These are phyloP conservation scores for Criorhina ranunculi DNA, from an alignment of 2,888 invertebrate genomes.

Conservation along the genomic window DNA sequence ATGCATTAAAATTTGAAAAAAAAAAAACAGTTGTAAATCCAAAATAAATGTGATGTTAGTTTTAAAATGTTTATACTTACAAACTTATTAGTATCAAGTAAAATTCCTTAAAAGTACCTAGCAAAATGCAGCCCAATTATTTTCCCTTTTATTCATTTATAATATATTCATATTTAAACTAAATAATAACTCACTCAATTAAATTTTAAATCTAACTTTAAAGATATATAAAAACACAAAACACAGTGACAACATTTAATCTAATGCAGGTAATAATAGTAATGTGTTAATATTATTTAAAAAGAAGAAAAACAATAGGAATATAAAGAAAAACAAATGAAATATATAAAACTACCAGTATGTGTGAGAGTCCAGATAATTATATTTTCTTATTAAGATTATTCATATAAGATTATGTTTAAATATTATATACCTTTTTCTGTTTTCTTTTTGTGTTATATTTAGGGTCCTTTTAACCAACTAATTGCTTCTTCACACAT, in stretches of 20 bases:
- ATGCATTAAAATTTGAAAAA: conserved; percentile 65
- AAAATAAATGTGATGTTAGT: conserved; percentile 66
- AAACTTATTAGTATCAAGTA: conserved; percentile 10
- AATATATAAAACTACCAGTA: conserved; percentile 8
- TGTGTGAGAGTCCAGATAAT: conserved; percentile 39
- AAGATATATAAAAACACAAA: conserved; percentile 56
- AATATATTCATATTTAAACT: conserved; percentile 48
- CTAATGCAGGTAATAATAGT: conserved; percentile 76
- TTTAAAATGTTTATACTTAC: conserved; percentile 44
- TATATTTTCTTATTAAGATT: conserved; percentile 24
- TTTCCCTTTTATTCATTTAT: conserved; percentile 20
- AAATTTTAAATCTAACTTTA: conserved; percentile 65
- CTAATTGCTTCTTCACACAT: conserved; percentile 63
- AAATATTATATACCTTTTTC: conserved; percentile 22
- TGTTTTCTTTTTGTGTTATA: conserved; percentile 20
- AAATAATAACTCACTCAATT: conserved; percentile 75
- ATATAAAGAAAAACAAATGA: conserved; percentile 15
- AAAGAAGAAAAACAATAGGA: conserved; percentile 26
- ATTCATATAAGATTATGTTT: conserved; percentile 43
- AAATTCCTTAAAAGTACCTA: conserved; percentile 57
- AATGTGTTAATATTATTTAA: too few species aligned
- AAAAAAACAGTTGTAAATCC: conserved; percentile 27
- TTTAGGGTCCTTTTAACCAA: conserved; percentile 74
- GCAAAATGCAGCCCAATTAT: conserved; percentile 66
- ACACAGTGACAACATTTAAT: conserved; percentile 74